Base-by-base conservation (phyloP, 30 jellyfish, hydroid and myxozoan species). In the Turritopsis dohrnii region DNA sequence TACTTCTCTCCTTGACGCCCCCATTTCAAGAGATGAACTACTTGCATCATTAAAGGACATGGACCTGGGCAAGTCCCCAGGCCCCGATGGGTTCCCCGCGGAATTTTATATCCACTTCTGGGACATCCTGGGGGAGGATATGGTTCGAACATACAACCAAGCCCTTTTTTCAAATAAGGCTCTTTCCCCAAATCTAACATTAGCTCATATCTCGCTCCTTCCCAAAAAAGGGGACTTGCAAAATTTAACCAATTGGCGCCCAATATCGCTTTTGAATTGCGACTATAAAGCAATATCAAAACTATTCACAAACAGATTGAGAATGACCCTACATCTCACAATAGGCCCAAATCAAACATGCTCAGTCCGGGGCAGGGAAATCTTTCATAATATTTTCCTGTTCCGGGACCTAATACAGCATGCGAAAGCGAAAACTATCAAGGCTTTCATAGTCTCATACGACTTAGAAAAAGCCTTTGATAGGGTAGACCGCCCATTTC, bases 391-490 rank as follows among this genome's bases (percentile, higher is more conserved):
- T n/a, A n/a, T n/a, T n/a, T n/a, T n/a, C n/a, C 86, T 81, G 72
- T 19, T 79, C 21, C 74, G 91, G 0, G 90, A 86, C 26, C 21
- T 53, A 21, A 20, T 80, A 22, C 52, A 28, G 16, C n/a, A n/a
- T n/a, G n/a, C n/a, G n/a, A n/a, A n/a, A n/a, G n/a, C n/a, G n/a
- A n/a, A n/a, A n/a, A n/a, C 74, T 52, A 17, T 52, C 74, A 17
- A 73, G 71, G 20, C 84, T 7, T 81, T 87, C 19, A 7, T 86
- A 4, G 8, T 84, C 16, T 26, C 74, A 23, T 27, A 74, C 18
- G 91, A 84, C 80, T 72, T 74, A 54, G 88, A 53, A 84, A 84
- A 84, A 28, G 88, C 83, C 69, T 85, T 84, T 27, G 91, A 84
- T 24, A 54, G 89, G 30, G 92, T 85, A 18, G 85, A 76, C 21